Percentiles rank a stretch among this genome's conserved stretches.
Evolutionary conservation across 2,888 invertebrate genomes (phyloP).

Genomic region (Unio delphinus): DNA sequence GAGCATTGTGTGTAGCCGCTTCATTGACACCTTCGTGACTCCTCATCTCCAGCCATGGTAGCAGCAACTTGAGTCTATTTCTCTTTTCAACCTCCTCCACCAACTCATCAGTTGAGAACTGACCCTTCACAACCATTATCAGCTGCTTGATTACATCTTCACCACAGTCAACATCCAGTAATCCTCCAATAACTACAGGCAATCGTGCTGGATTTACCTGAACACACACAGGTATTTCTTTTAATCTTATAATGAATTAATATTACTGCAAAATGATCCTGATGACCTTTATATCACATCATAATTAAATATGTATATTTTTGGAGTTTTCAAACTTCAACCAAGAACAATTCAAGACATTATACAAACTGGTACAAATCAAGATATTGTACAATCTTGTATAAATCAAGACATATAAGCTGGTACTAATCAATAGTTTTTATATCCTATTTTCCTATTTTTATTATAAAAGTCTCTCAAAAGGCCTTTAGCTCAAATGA

Average conservation of each 20-base stretch:
- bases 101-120: conserved; percentile 98
- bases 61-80: conserved; percentile 88
- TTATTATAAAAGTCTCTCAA: no score
- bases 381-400: no score
- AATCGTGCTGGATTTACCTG: conserved; percentile 96
- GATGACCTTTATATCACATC: no score
- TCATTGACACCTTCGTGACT: conserved; percentile 98
- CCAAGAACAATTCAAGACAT: no score
- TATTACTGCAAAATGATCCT: neutral
- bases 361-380: no score
- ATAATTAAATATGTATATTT: no score
- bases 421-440: no score
- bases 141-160: conserved; percentile 99
- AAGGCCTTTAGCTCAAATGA: no score
- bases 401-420: no score
- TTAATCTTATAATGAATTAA: neutral
- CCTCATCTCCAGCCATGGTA: conserved; percentile 97
- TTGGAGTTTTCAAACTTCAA: no score
- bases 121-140: conserved; percentile 92
- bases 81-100: conserved; percentile 87
- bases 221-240: conserved; percentile 1
- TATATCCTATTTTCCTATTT: no score
- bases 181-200: conserved; percentile 97
- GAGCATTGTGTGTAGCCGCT: conserved; percentile 98
- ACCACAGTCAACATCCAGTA: conserved; percentile 97